Conservation (phyloP, 2,113 vertebrate genomes). For the Mirza zaza region DNA sequence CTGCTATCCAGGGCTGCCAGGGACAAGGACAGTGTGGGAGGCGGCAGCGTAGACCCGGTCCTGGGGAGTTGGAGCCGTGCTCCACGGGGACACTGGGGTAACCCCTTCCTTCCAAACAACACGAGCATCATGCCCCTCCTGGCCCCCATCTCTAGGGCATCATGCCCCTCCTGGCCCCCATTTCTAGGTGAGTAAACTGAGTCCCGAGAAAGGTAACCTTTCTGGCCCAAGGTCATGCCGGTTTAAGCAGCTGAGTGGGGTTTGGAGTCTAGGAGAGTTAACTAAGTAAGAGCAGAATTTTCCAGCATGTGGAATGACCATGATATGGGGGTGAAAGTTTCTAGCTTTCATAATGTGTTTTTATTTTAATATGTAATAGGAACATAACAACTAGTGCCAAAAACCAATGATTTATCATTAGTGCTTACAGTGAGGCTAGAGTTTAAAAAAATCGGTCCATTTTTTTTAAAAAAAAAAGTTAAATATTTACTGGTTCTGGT, state of each 20-base stretch:
- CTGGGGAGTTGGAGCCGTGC: background rate
- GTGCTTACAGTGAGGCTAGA: background rate
- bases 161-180: background rate
- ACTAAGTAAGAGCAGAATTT: background rate
- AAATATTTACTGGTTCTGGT: background rate
- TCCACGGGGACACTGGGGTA: rapidly evolving
- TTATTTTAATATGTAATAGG: background rate
- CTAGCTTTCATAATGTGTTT: background rate
- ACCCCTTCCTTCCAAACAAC: background rate
- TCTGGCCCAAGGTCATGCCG: background rate
- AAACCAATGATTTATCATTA: background rate
- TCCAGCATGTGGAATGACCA: background rate
- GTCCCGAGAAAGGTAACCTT: background rate
- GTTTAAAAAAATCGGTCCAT: background rate
- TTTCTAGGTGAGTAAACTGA: background rate
- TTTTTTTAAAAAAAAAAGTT: background rate
- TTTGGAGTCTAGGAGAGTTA: background rate
- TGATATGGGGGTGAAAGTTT: rapidly evolving
- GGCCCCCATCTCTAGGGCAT: background rate
- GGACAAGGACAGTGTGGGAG: background rate
- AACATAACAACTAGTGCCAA: background rate
- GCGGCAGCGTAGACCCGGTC: background rate
- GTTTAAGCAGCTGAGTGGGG: background rate
- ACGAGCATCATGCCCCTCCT: background rate
- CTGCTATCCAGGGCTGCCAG: background rate